Base-by-base conservation (phyloP, 2,113 vertebrate genomes). In the Eublepharis macularius region DNA sequence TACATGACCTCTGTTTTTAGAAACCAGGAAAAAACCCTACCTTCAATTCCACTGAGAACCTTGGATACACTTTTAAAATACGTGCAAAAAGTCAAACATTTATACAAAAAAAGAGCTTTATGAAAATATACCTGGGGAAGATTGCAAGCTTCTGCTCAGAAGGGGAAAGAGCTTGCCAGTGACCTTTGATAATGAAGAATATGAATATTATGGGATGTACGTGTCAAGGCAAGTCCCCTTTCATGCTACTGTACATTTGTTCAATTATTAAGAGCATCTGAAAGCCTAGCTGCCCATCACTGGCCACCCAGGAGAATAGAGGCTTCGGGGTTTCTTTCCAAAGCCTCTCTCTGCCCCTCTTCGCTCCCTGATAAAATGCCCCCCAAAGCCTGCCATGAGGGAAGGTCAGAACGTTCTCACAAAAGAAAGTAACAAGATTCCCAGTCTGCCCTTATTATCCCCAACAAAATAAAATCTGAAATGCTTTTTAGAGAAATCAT, bases 351-450 rank as follows among this genome's bases (percentile, higher is more conserved):
- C 34, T 69, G 36, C 45, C 1, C 2, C n/a, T 1, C 76, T 29
- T 19, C 4, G 45, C 0, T 0, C 1, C 36, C 0, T 8, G 69
- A 29, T 9, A 5, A 70, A 32, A 26, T 66, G 29, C 6, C 72
- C 65, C n/a, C 24, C 80, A 6, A 86, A 21, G 29, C 36, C 49
- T 1, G 17, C 21, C 0, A 0, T 11, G 1, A 60, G 81, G 41
- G 41, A 0, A 0, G 24, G 1, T 8, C 3, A 70, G 17, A 19
- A 0, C 0, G 1, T 1, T 21, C 73, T 29, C 1, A 0, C 0
- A 60, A 26, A 54, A 4, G 9, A 60, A 6, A 17, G 21, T 2
- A 17, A 80, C 0, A 8, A 10, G 26, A 60, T n/a, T 29, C 69
- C 2, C 0, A 0, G 34, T 32, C 66, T 8, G 75, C 14, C 74